These are phyloP conservation scores for Mylabris sibirica DNA, from an alignment of 2,888 invertebrate species.

Conservation along the genomic window DNA sequence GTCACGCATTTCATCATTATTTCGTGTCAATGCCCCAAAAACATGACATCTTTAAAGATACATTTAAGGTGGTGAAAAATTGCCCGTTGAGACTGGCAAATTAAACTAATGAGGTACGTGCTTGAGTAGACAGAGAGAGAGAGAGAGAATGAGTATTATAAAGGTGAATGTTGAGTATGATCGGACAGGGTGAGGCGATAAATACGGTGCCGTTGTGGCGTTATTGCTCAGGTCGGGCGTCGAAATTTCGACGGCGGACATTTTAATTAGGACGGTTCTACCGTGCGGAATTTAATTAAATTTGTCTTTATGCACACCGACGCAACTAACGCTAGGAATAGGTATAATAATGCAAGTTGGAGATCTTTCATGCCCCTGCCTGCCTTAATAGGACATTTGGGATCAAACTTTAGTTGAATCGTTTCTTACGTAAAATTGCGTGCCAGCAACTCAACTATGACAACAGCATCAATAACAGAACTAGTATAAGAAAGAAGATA, in stretches of 20 bases:
- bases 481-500: neutral
- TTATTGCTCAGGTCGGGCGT: conserved; percentile 20
- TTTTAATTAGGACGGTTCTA: conserved; percentile 37
- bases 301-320: conserved; percentile 36
- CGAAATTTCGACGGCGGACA: conserved; percentile 35
- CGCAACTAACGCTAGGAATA: conserved; percentile 34
- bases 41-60: conserved; percentile 15
- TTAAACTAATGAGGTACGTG: conserved; percentile 53
- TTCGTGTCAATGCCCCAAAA: conserved; percentile 32
- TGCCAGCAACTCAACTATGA: conserved; percentile 15
- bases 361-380: conserved; percentile 24
- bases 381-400: conserved; percentile 34
- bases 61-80: conserved; percentile 24
- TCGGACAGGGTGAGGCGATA: conserved; percentile 28
- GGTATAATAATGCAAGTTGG: conserved; percentile 33
- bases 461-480: conserved; percentile 18
- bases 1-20: conserved; percentile 36
- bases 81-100: conserved; percentile 39
- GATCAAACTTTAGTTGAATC: conserved; percentile 32
- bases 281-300: conserved; percentile 36
- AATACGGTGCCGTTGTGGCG: conserved; percentile 19
- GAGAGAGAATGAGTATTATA: no score
- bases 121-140: conserved; percentile 40
- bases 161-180: neutral
- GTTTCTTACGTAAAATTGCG: conserved; percentile 33